phyloP scores from a whole-genome alignment of 2,888 invertebrate species.

The Lysandra coridon region DNA sequence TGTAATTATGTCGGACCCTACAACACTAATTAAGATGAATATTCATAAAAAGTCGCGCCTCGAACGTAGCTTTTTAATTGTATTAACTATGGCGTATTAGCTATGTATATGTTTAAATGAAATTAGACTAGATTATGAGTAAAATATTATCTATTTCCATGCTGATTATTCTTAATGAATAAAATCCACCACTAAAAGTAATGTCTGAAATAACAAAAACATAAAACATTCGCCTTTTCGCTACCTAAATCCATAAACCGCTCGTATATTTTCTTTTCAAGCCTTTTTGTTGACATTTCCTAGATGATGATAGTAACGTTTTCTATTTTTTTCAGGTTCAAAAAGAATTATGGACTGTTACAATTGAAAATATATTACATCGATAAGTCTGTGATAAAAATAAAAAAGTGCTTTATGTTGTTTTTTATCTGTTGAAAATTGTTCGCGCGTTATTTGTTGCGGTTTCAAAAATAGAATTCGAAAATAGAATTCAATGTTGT shows the following conservation, averaged over 20 bases:
- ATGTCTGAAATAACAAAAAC: not conserved
- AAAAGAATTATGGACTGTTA: conserved; percentile 28
- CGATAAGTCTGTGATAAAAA: conserved; percentile 43
- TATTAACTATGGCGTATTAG: not conserved
- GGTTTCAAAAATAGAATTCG: conserved; percentile 42
- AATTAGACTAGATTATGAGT: not conserved
- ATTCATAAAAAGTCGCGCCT: conserved; percentile 16
- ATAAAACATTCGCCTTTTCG: not conserved
- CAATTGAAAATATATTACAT: conserved; percentile 31
- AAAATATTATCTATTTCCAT: not conserved
- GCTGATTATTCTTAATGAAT: not conserved
- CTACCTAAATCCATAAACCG: not conserved
- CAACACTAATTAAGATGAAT: conserved; percentile 19
- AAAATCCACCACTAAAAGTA: not conserved
- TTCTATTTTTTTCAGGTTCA: conserved; percentile 31
- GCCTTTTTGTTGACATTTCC: conserved; percentile 1
- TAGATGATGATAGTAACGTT: not conserved
- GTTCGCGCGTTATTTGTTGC: conserved; percentile 72
- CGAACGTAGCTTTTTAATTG: not conserved
- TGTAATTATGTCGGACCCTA: conserved; percentile 17
- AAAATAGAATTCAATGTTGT: conserved; percentile 70
- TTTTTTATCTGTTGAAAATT: conserved; percentile 43
- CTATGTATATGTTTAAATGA: not conserved
- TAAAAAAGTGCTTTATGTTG: conserved; percentile 40
- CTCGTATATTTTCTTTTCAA: conserved; percentile 26